Evolutionary conservation across 2,888 invertebrate genomes (phyloP).

Genomic region (Lottia scabra): DNA sequence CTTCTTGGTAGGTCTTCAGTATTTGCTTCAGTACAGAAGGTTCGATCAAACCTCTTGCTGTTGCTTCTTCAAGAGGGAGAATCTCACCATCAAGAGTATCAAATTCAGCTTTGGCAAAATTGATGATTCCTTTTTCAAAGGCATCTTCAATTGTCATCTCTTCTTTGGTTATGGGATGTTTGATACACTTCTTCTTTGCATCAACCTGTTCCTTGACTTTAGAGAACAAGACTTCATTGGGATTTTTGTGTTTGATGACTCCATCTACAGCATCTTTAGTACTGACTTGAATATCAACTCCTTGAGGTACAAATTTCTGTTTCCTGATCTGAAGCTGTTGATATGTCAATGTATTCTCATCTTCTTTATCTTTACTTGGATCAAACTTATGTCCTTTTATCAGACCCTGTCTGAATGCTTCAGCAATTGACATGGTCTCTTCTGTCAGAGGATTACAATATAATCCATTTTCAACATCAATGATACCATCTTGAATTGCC

Average conservation of each 20-base stretch:
- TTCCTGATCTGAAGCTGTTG: constrained; percentile 59
- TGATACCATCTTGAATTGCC: constrained; percentile 54
- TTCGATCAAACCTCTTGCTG: constrained; percentile 53
- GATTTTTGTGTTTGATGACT: constrained; percentile 38
- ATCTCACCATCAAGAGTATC: constrained; percentile 47
- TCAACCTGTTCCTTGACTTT: constrained; percentile 51
- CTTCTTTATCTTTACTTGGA: constrained; percentile 34
- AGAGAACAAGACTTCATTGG: constrained; percentile 48
- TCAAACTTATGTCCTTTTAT: constrained; percentile 50
- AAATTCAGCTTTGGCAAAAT: constrained; percentile 52
- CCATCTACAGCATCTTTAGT: constrained; percentile 38
- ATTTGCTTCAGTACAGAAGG: constrained; percentile 52
- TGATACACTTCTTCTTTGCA: constrained; percentile 43
- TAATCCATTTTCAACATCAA: constrained; percentile 56
- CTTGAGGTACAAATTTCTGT: constrained; percentile 49
- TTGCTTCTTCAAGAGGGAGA: constrained; percentile 55
- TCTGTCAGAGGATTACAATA: constrained; percentile 58
- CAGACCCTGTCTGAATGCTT: constrained; percentile 57
- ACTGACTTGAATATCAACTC: constrained; percentile 26
- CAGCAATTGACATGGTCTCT: constrained; percentile 55
- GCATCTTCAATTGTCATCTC: constrained; percentile 60
- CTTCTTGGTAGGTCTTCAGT: constrained; percentile 52
- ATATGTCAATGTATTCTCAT: constrained; percentile 45
- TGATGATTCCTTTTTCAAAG: constrained; percentile 54
- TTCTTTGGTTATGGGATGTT: constrained; percentile 51